Conservation (phyloP, 1,140 invertebrate species). For the Zelostemma sp. region DNA sequence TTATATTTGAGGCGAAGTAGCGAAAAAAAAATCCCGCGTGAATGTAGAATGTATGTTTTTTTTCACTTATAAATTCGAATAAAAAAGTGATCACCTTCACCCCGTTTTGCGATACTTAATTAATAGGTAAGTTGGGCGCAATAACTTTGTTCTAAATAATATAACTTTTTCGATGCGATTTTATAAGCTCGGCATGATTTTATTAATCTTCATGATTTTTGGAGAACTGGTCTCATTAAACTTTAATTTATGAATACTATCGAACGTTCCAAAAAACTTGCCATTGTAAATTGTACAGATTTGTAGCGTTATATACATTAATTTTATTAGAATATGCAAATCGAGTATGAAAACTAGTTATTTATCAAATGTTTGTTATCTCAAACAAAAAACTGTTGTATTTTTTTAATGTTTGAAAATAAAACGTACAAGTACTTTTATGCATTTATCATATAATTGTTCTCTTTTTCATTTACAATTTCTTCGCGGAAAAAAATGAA, state of each 20-base stretch:
- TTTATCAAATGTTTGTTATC: not conserved
- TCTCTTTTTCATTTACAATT: not conserved
- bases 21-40: too few species aligned
- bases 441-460: not conserved
- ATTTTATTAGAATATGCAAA: not conserved
- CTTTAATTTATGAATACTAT: not conserved
- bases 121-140: too few species aligned
- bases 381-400: not conserved
- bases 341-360: not conserved
- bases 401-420: slow-evolving; percentile 2
- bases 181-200: not conserved
- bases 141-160: not conserved
- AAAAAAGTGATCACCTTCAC: too few species aligned
- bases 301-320: slow-evolving; percentile 1
- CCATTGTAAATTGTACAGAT: not conserved
- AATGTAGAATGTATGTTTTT: too few species aligned
- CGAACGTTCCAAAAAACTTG: not conserved
- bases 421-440: not conserved
- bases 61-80: too few species aligned
- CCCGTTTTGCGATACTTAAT: too few species aligned
- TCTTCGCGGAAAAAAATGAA: not conserved
- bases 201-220: not conserved
- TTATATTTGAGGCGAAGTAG: too few species aligned
- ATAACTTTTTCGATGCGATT: not conserved
- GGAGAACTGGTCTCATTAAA: slow-evolving; percentile 4